Conservation (phyloP, 2,888 invertebrate genomes). For the Hemistola chrysoprasaria region DNA sequence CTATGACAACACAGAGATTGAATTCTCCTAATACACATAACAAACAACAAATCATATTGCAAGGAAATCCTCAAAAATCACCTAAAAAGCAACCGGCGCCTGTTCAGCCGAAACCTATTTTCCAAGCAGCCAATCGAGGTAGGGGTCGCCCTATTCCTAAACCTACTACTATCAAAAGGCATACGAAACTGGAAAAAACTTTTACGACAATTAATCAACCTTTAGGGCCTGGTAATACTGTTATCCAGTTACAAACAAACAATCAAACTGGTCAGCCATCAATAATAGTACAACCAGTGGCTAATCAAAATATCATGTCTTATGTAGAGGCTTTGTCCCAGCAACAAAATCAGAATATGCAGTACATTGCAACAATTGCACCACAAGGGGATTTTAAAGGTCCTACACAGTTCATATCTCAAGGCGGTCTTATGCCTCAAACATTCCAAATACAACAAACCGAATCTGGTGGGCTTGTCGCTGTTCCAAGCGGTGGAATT, state of each 20-base stretch:
- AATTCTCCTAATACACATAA: conserved; percentile 67
- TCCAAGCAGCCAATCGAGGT: conserved; percentile 67
- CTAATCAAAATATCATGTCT: conserved; percentile 83
- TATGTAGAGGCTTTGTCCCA: conserved; percentile 87
- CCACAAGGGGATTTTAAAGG: conserved; percentile 83
- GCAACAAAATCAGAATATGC: conserved; percentile 87
- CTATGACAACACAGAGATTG: conserved; percentile 71
- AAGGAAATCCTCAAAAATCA: conserved; percentile 68
- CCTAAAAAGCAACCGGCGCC: conserved; percentile 72
- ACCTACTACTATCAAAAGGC: conserved; percentile 71
- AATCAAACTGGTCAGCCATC: conserved; percentile 83
- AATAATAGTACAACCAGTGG: conserved; percentile 86
- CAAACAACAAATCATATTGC: conserved; percentile 73
- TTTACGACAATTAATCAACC: conserved; percentile 73
- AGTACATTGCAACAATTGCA: conserved; percentile 88
- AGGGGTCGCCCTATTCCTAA: conserved; percentile 75
- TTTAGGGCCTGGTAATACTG: conserved; percentile 74
- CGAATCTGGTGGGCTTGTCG: conserved; percentile 82
- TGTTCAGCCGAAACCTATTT: conserved; percentile 76
- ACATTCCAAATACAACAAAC: conserved; percentile 84
- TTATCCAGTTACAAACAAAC: conserved; percentile 82
- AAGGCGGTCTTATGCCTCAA: conserved; percentile 80
- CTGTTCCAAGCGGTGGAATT: conserved; percentile 82
- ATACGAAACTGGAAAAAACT: conserved; percentile 75
- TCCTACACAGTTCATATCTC: conserved; percentile 80